Evolutionary conservation across 2,888 invertebrate species (phyloP).

Genomic region (Carcina quercana): DNA sequence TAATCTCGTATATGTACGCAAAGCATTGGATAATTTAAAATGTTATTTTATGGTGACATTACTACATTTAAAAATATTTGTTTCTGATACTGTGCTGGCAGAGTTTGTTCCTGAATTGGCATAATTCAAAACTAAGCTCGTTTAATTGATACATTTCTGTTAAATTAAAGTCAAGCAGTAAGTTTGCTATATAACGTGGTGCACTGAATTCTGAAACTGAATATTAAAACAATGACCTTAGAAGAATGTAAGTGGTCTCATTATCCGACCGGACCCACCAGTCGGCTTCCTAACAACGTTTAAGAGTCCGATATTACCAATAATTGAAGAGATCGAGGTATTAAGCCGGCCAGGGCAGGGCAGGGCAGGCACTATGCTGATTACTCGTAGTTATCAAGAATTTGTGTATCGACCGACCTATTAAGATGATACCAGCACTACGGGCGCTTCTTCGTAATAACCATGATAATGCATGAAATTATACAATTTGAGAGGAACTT

Average conservation of each 20-base stretch:
- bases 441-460: slow-evolving; percentile 70
- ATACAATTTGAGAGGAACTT: slow-evolving; percentile 73
- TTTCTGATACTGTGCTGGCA: too few relatives aligned
- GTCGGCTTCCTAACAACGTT: slow-evolving; percentile 67
- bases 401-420: slow-evolving; percentile 60
- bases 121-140: too few relatives aligned
- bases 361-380: slow-evolving; percentile 67
- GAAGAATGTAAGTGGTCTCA: slow-evolving; percentile 33
- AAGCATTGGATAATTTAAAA: too few relatives aligned
- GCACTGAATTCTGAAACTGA: too few relatives aligned
- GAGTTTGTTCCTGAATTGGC: too few relatives aligned
- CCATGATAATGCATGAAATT: slow-evolving; percentile 71
- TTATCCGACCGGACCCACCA: slow-evolving; percentile 35
- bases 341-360: slow-evolving; percentile 56
- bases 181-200: too few relatives aligned
- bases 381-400: slow-evolving; percentile 71
- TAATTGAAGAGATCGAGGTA: slow-evolving; percentile 64
- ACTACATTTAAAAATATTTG: too few relatives aligned
- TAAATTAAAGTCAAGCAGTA: too few relatives aligned
- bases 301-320: slow-evolving; percentile 67
- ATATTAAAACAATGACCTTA: too few relatives aligned
- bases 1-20: too few relatives aligned
- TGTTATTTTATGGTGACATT: too few relatives aligned
- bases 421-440: slow-evolving; percentile 58
- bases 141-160: too few relatives aligned